Evolutionary conservation across 1,140 invertebrate species (phyloP), one percentile per base, ranked within the genome.

Genomic region (Augochlora pura): DNA sequence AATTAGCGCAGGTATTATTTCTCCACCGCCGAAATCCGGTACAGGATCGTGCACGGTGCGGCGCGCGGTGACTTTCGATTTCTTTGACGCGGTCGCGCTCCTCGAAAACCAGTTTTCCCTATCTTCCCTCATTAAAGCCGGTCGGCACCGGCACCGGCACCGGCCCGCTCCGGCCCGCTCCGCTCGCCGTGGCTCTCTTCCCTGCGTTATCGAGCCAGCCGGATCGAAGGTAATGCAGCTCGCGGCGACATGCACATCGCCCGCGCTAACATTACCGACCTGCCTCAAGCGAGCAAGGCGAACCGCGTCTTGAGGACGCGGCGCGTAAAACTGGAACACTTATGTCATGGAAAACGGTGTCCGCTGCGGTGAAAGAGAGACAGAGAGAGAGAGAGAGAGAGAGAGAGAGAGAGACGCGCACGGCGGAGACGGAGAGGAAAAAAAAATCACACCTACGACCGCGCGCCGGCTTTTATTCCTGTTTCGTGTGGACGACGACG

Each of bases 171-270:
- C 42, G 42, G 10, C 2, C 42, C 42, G 42, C 42, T 9, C 10
- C 63, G 38, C 38, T 12, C 32, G 32, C 32, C 32, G n/a, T 18
- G 18, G n/a, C 54, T 57, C 54, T 57, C n/a, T n/a, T 12, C 72
- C 77, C 82, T 72, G 79, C 79, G 72, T 80, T 87, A 88, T 89
- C 83, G 80, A 81, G 75, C 76, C 77, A 60, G 63, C 64, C 74
- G 82, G 80, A 89, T 89, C 83, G 89, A 87, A 89, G 87, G 80
- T 84, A 86, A 88, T 82, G 84, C 87, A 83, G 82, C 75, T 88
- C 75, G 77, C 69, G 60, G 71, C 81, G 85, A 86, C 80, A 89
- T 68, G 73, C 65, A 70, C 23, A 52, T 63, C 54, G 25, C 42
- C 52, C 38, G 67, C 27, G 46, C 74, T 86, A 82, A 83, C 83